Evolutionary conservation across 92 coral and sea anemone genomes (phyloP).

Genomic region (Metridium senile): DNA sequence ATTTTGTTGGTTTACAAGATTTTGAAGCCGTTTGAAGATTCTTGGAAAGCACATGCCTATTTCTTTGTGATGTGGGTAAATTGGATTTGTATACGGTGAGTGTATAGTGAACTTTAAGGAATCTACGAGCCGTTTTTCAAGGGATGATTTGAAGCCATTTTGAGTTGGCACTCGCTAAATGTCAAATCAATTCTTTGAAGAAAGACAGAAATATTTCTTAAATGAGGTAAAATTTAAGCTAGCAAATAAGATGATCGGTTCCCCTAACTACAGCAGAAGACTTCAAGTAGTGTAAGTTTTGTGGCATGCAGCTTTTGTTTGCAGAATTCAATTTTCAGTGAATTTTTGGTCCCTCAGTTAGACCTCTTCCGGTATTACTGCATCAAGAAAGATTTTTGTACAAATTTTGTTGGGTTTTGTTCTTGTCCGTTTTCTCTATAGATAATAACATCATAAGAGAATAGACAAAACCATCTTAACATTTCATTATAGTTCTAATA

Average conservation of each 20-base stretch:
- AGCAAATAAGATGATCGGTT: not conserved
- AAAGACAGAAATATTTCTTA: constrained; percentile 16
- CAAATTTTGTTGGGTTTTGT: not conserved
- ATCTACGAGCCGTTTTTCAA: constrained; percentile 14
- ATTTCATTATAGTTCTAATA: not conserved
- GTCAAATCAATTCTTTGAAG: constrained; percentile 35
- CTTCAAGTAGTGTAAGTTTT: not conserved
- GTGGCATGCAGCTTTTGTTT: constrained; percentile 9
- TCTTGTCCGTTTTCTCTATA: not conserved
- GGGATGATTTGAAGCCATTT: constrained; percentile 42
- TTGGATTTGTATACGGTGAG: constrained; percentile 25
- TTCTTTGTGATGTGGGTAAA: constrained; percentile 33
- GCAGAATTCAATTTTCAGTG: constrained; percentile 12
- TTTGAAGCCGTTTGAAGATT: constrained; percentile 8
- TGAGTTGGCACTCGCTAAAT: constrained; percentile 27
- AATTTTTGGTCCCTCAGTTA: constrained; percentile 1
- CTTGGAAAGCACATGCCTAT: not conserved
- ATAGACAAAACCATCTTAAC: not conserved
- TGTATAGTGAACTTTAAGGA: not conserved
- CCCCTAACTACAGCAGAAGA: not conserved
- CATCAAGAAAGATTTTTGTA: not conserved
- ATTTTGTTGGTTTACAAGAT: constrained; percentile 36
- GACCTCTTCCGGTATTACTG: constrained; percentile 38
- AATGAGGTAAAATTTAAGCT: constrained; percentile 7
- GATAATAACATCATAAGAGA: not conserved